Evolutionary conservation across 2,113 vertebrate species (phyloP).

Genomic region (Halcyon malimbica): DNA sequence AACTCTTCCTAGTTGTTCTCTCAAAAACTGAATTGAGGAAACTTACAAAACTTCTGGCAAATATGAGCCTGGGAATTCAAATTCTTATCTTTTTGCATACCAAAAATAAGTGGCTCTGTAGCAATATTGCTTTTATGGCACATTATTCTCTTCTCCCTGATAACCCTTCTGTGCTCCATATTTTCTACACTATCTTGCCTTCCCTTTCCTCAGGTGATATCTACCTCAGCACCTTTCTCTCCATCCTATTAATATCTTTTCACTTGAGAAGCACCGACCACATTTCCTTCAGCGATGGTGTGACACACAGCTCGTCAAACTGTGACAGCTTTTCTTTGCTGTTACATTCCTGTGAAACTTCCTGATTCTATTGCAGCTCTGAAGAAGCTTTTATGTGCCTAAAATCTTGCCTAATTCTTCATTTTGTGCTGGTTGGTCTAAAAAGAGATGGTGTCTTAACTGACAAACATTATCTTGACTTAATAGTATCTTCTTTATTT

Average conservation of each 20-base stretch:
- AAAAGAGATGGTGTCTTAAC: neutral
- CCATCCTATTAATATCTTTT: neutral
- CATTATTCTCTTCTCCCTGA: neutral
- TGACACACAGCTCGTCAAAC: neutral
- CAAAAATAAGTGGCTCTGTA: neutral
- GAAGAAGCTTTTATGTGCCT: neutral
- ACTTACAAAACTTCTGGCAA: neutral
- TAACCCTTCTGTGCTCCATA: neutral
- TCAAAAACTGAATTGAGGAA: neutral
- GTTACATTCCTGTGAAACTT: fast-evolving
- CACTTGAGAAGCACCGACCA: neutral
- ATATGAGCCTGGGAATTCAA: neutral
- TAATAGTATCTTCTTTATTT: neutral
- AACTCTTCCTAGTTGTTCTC: neutral
- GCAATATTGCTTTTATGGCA: neutral
- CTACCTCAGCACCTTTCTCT: neutral
- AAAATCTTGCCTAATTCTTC: neutral
- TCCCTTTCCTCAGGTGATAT: neutral
- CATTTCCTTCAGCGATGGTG: neutral
- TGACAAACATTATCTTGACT: neutral
- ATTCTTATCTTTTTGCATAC: neutral
- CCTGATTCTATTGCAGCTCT: neutral
- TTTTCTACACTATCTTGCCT: neutral
- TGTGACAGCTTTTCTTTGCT: neutral
- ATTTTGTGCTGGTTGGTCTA: neutral